Evolutionary conservation across 2,113 vertebrate species (phyloP).

Genomic region (Triplophysa siluroides): DNA sequence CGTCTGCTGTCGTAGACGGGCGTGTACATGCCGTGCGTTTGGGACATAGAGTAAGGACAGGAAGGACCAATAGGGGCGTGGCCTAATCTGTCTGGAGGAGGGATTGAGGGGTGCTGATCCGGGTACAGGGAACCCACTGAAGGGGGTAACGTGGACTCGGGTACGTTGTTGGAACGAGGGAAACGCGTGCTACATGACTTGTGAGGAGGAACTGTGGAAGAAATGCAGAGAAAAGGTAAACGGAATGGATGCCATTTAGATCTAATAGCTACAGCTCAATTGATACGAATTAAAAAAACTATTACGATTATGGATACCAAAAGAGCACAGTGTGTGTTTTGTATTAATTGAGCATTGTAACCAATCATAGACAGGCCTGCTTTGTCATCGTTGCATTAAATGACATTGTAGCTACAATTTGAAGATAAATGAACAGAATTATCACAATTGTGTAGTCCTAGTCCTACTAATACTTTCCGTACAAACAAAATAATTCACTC

Average conservation of each 20-base stretch:
- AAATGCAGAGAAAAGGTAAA: neutral
- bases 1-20: constrained; percentile 94
- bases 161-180: constrained; percentile 85
- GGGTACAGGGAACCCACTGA: constrained; percentile 80
- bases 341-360: no score
- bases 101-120: constrained; percentile 79
- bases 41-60: constrained; percentile 82
- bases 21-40: constrained; percentile 87
- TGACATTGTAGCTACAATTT: no score
- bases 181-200: constrained; percentile 88
- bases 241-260: neutral
- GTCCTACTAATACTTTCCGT: no score
- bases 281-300: no score
- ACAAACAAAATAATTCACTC: constrained; percentile 56
- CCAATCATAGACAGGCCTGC: no score
- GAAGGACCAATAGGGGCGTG: constrained; percentile 80
- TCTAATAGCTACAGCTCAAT: no score
- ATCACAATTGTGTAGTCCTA: no score
- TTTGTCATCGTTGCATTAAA: no score
- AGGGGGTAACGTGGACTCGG: constrained; percentile 87
- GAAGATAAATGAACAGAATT: no score
- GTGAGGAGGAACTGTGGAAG: constrained; percentile 81
- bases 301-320: no score
- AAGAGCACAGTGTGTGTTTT: no score
- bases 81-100: constrained; percentile 83